Percentiles rank a stretch among this genome's conserved stretches.
phyloP scores from a whole-genome alignment of 35 echinoderm and acorn worm species.

The Amphiura filiformis region DNA sequence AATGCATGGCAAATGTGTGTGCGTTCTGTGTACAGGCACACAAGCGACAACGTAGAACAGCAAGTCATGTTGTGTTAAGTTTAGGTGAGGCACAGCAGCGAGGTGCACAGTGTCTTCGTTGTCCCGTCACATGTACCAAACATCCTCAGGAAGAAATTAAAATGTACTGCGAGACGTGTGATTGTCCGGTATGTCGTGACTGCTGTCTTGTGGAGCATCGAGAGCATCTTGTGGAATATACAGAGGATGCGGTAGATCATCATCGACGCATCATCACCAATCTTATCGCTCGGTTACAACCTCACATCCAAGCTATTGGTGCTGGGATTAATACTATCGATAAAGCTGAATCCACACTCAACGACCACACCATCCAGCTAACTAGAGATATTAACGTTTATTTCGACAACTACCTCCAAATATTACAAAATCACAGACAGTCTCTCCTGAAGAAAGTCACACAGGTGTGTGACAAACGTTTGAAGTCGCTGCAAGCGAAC shows the following conservation, averaged over 20 bases:
- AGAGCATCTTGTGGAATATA: constrained; percentile 82
- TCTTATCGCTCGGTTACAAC: constrained; percentile 67
- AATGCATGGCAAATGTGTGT: constrained; percentile 93
- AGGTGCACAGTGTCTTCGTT: constrained; percentile 34
- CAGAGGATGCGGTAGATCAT: constrained; percentile 72
- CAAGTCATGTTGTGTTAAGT: constrained; percentile 65
- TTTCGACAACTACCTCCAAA: constrained; percentile 63
- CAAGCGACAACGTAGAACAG: constrained; percentile 87
- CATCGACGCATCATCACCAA: constrained; percentile 70
- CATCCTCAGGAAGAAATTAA: constrained; percentile 81
- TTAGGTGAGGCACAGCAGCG: constrained; percentile 69
- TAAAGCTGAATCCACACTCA: constrained; percentile 33
- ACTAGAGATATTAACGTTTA: constrained; percentile 57
- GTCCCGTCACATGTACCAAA: constrained; percentile 75
- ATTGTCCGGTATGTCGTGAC: constrained; percentile 89
- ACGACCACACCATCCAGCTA: constrained; percentile 37
- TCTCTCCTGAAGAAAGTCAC: constrained; percentile 39
- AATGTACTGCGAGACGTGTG: constrained; percentile 96
- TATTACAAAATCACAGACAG: constrained; percentile 66
- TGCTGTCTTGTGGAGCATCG: constrained; percentile 92
- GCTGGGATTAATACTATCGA: constrained; percentile 51
- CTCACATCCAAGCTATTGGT: constrained; percentile 70
- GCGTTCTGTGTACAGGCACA: constrained; percentile 90
- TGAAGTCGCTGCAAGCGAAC: constrained; percentile 67
- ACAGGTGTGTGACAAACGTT: constrained; percentile 40